Conservation (phyloP, 2,888 invertebrate species). For the Epicampocera succincta region DNA sequence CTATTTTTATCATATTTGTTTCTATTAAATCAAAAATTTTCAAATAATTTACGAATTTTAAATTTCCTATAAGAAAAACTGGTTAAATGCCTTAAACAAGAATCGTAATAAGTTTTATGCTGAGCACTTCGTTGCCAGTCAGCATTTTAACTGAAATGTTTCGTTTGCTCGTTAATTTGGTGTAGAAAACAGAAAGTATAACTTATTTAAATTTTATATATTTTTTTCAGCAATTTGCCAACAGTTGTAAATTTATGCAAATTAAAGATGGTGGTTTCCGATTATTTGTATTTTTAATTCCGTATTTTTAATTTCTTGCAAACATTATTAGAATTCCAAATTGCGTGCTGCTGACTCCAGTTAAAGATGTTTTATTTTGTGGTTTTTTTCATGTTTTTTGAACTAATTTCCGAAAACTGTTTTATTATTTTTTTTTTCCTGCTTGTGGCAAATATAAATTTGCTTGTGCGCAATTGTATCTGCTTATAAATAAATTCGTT, state of each 20-base stretch:
- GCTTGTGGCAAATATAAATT: background rate
- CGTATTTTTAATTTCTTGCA: slow-evolving; percentile 47
- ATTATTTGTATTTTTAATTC: slow-evolving; percentile 31
- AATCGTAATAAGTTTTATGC: too few relatives aligned
- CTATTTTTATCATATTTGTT: too few relatives aligned
- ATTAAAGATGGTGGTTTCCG: slow-evolving; percentile 76
- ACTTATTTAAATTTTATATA: slow-evolving; percentile 5
- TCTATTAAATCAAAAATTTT: too few relatives aligned
- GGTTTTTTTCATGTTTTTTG: too few relatives aligned
- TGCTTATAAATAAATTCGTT: slow-evolving; percentile 49
- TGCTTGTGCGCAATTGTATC: slow-evolving; percentile 6
- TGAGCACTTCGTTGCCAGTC: too few relatives aligned
- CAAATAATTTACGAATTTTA: too few relatives aligned
- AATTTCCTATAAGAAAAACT: too few relatives aligned
- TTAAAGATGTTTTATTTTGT: background rate
- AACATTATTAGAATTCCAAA: slow-evolving; percentile 10
- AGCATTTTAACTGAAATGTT: too few relatives aligned
- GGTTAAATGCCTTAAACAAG: too few relatives aligned
- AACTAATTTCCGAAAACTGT: slow-evolving; percentile 54
- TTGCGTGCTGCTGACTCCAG: background rate
- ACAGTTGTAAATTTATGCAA: slow-evolving; percentile 76
- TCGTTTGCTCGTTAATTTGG: too few relatives aligned
- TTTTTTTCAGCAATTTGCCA: background rate
- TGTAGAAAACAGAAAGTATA: background rate
- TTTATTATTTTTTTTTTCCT: slow-evolving; percentile 10